phyloP scores from a whole-genome alignment of 2,113 vertebrate species.

The Notarius quadriscutis region DNA sequence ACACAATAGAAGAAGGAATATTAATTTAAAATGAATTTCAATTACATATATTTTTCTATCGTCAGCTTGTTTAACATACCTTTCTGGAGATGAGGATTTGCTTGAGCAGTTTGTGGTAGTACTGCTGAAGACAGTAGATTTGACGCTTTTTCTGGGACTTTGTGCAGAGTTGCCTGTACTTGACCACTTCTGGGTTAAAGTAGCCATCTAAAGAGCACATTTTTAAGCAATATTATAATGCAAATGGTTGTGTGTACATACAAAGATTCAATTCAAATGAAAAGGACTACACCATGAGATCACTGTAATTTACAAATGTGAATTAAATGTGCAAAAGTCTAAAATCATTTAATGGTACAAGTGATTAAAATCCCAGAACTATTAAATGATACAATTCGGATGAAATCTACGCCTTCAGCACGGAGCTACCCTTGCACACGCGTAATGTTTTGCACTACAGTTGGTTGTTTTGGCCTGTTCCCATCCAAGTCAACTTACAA shows the following conservation, averaged over 20 bases:
- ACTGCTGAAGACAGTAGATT: constrained; percentile 88
- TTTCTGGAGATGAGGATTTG: constrained; percentile 93
- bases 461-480: neutral
- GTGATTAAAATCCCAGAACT: neutral
- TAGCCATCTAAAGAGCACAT: constrained; percentile 80
- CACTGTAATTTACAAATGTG: neutral
- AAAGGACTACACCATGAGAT: neutral
- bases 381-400: neutral
- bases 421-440: neutral
- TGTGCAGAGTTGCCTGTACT: constrained; percentile 89
- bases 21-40: neutral
- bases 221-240: neutral
- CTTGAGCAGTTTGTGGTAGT: constrained; percentile 90
- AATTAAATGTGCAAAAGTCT: neutral
- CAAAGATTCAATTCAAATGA: neutral
- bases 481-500: neutral
- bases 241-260: neutral
- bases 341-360: neutral
- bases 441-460: neutral
- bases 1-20: neutral
- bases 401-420: neutral
- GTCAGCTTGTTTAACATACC: constrained; percentile 61
- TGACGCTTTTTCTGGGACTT: constrained; percentile 92
- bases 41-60: neutral
- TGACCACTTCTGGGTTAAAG: constrained; percentile 96